A percentile compares a stretch with the other conserved stretches of the same genome.
phyloP scores from a whole-genome alignment of 1,140 invertebrate genomes.

The Monomorium pharaonis region DNA sequence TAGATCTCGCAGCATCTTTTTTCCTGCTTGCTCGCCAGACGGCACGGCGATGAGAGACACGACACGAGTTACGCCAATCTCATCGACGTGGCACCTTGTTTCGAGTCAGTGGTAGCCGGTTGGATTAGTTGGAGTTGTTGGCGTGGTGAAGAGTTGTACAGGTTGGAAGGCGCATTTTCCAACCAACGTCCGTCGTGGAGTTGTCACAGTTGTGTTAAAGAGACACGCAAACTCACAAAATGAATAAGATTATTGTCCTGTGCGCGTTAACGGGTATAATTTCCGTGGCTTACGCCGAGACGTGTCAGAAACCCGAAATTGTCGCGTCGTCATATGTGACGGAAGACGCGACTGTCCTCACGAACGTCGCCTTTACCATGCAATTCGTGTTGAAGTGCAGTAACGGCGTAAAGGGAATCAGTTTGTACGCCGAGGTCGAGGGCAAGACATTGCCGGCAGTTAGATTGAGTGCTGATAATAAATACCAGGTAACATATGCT shows the following conservation, averaged over 20 bases:
- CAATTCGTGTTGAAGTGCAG: constrained; percentile 91
- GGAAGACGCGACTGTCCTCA: constrained; percentile 95
- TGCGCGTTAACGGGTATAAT: constrained; percentile 34
- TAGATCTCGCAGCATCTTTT: not conserved
- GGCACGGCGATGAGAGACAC: not conserved
- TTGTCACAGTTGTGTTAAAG: not conserved
- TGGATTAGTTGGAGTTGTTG: not conserved
- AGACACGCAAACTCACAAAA: not conserved
- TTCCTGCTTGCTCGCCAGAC: not conserved
- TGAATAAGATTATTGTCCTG: constrained; percentile 13
- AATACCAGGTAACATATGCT: constrained; percentile 89
- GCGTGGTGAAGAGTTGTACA: not conserved
- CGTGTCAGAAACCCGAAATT: constrained; percentile 88
- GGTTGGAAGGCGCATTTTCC: not conserved
- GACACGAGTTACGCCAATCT: constrained; percentile 11
- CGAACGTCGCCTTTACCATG: constrained; percentile 92
- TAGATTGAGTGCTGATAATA: constrained; percentile 89
- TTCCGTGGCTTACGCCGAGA: constrained; percentile 68
- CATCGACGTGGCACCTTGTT: constrained; percentile 21
- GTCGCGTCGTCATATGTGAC: constrained; percentile 92
- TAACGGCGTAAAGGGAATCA: constrained; percentile 88
- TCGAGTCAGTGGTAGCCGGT: not conserved
- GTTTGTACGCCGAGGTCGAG: constrained; percentile 94
- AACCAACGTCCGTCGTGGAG: too few species aligned
- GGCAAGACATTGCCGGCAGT: constrained; percentile 93